phyloP scores from a whole-genome alignment of 2,797 vertebrate species.

The Botia almorhae region DNA sequence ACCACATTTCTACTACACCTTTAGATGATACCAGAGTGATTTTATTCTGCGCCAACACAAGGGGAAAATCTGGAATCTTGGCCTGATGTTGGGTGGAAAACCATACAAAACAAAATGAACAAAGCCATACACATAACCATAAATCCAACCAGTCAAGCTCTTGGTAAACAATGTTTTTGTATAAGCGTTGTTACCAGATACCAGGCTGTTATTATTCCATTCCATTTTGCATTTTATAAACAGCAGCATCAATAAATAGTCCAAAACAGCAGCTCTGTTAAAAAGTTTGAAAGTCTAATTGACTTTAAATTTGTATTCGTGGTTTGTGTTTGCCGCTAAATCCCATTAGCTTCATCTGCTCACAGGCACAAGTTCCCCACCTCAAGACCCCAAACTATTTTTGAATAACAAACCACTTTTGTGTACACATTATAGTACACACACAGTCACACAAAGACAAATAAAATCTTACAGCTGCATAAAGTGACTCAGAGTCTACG shows the following conservation, averaged over 20 bases:
- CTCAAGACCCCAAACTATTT: slow-evolving; percentile 14
- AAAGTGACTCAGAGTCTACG: slow-evolving; percentile 31
- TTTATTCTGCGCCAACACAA: slow-evolving; percentile 70
- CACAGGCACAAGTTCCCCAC: not conserved
- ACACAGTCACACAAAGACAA: slow-evolving; percentile 24
- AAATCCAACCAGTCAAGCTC: not conserved
- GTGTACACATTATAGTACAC: not conserved
- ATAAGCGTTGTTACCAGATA: not conserved
- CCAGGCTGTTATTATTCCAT: no score
- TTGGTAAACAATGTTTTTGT: not conserved
- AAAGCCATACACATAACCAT: not conserved
- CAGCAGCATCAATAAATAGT: not conserved
- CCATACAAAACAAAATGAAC: not conserved
- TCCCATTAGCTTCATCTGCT: not conserved
- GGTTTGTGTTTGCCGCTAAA: not conserved
- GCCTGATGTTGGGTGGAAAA: slow-evolving; percentile 4
- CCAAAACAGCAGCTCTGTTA: not conserved
- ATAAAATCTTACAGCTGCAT: not conserved
- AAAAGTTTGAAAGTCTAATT: not conserved
- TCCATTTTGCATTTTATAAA: no score
- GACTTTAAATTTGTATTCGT: not conserved
- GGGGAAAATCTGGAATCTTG: slow-evolving; percentile 65
- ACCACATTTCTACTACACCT: slow-evolving; percentile 65
- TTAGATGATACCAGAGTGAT: slow-evolving; percentile 70
- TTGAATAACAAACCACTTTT: not conserved